Evolutionary conservation across 2,888 invertebrate species (phyloP), one percentile per base, ranked within the genome.

Genomic region (Eilema caniola): DNA sequence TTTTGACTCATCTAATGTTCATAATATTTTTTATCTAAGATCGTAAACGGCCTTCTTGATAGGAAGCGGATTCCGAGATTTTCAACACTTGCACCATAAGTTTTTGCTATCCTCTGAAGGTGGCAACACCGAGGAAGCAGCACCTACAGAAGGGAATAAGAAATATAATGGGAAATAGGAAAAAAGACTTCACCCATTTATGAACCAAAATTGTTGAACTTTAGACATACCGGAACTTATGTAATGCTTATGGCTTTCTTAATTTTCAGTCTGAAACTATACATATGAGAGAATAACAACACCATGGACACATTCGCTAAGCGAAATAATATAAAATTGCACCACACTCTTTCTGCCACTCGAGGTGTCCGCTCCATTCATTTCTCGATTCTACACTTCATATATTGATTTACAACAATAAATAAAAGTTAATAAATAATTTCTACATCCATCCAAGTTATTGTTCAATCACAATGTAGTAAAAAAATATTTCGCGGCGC

Each of bases 341-440:
- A 75, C 25, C 64, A 73, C 72, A 73, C 72, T 72, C 75, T 74
- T 69, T 62, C 57, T 68, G 66, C 68, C 76, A 73, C 74, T 74
- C 60, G 78, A 83, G 84, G 84, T 85, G 76, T 79, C 89, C 89
- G 89, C 88, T 89, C 89, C 88, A 76, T 76, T 71, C 79, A 75
- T 67, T 64, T 76, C 73, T 72, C 78, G 80, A 79, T 75, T 77
- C 73, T 80, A 79, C 69, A 80, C 80, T 79, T 76, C 81, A 82
- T 85, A 37, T 85, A 83, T 88, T 86, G 87, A 83, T 80, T 85
- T 85, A 88, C 87, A 88, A 87, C 79, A 89, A 92, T 92, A 92
- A 93, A 93, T 93, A 92, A 88, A 90, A 81, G 79, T 82, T 87
- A 89, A 90, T 89, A 88, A 88, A 88, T 86, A 88, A 82, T 87